Base-by-base conservation (phyloP, 2,797 vertebrate genomes). In the Morus bassanus region DNA sequence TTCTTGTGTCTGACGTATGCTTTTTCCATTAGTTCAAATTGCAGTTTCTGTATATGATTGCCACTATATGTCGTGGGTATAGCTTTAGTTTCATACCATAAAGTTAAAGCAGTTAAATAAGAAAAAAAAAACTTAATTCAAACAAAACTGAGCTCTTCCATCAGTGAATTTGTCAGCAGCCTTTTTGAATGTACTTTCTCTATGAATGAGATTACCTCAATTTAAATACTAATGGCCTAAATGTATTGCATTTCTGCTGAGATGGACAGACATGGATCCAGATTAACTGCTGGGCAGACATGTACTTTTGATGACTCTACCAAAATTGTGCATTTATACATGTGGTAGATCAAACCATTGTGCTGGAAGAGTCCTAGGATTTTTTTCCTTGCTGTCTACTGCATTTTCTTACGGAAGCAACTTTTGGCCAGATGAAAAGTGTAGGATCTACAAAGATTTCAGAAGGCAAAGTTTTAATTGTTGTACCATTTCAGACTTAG, bases 181-280 rank as follows among this genome's bases (percentile, higher is more conserved):
- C 4, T 15, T 93, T 75, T 57, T 63, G 89, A 88, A 90, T 95
- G 89, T 96, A 78, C n/a, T 89, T 91, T 80, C 27, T 67, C 13
- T 60, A 53, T 69, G 45, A 89, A 78, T 78, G 60, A 28, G 31
- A 70, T 85, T n/a, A 72, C 68, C 31, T 91, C 68, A 45, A 1
- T 94, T 88, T 68, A 67, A 80, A 23, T 50, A 80, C 53, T 91
- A 31, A 79, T 24, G 63, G 46, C 41, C 60, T 82, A 68, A 67
- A 30, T 39, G n/a, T 80, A 80, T 82, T 91, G 48, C 7, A 51
- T 91, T 91, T 95, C 30, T 93, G 17, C 78, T 56, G 54, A 88
- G 53, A 48, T 89, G 75, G 25, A 48, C 65, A 75, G 53, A 46
- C 0, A 0, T 18, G 22, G 51, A 51, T 56, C 37, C 73, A 31